A percentile compares a stretch with the other conserved stretches of the same genome.
Conservation (phyloP, 2,888 invertebrate species). For the Rhaphigaster nebulosa region DNA sequence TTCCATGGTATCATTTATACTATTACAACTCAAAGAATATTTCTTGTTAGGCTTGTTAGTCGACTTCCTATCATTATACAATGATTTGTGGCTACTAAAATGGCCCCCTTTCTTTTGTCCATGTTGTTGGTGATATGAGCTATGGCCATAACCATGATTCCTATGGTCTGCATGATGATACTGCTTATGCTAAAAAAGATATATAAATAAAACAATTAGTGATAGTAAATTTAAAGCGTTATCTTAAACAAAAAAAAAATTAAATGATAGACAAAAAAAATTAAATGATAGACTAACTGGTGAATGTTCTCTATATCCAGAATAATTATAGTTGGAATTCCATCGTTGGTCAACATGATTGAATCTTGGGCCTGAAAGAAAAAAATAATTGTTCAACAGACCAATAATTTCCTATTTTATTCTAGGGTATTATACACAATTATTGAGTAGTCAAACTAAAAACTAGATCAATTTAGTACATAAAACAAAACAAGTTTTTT, state of each 20-base stretch:
- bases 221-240: not conserved
- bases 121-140: conserved; percentile 1
- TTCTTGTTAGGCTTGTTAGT: not conserved
- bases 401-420: too few relatives aligned
- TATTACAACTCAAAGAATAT: conserved; percentile 19
- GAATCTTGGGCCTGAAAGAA: conserved; percentile 31
- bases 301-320: conserved; percentile 11
- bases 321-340: conserved; percentile 11
- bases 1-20: not conserved
- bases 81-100: not conserved
- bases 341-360: conserved; percentile 11
- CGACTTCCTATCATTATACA: not conserved
- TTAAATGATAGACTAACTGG: not conserved
- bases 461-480: too few relatives aligned
- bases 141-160: conserved; percentile 1
- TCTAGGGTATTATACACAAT: too few relatives aligned
- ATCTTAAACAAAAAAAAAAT: too few relatives aligned
- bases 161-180: not conserved
- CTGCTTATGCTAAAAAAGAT: conserved; percentile 5
- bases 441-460: too few relatives aligned
- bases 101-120: not conserved
- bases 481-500: too few relatives aligned
- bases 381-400: not conserved
- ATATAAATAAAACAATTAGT: not conserved
- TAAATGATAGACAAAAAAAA: not conserved